Base-by-base conservation (phyloP, 2,113 vertebrate species). In the Raja brachyura region DNA sequence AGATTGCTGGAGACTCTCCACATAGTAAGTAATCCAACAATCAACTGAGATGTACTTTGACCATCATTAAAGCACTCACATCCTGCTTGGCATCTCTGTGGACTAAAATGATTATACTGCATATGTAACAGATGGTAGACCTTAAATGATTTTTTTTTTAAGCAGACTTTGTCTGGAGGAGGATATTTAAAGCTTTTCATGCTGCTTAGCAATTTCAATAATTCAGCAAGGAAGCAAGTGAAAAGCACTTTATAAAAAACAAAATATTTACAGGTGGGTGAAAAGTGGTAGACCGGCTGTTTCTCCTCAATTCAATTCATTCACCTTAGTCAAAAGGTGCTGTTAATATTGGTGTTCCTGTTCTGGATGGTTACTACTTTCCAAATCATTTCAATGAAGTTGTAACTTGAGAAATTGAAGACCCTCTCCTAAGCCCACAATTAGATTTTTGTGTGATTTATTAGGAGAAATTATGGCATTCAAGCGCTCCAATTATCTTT, bases 21-120 rank as follows among this genome's bases (percentile, higher is more conserved):
- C 88, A 90, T 25, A 54, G 66, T 92, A 25, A 92, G 25, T 92
- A 68, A 92, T 92, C 33, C 33, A 92, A 74, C 68, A 73, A 92
- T 92, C 39, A 92, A 92, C 90, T 28, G 66, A 92, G 39, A 92
- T 25, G 90, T 73, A 92, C 90, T 92, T 92, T 92, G 90, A 73
- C 66, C 90, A 74, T 92, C 90, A 92, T 92, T 92, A 92, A 92
- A 92, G 22, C 90, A 92, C 73, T 92, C 22, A 92, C 68, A 92
- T 92, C 90, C 90, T 92, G 90, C 39, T 92, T 73, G 90, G 68
- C 90, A 54, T 68, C 90, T 73, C 54, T 92, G 90, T 74, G 70
- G 66, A 48, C 68, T 28, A 92, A 68, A 74, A 54, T 92, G 39
- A 92, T 73, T 92, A 92, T 73, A 92, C 66, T 73, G 90, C 90